Base-by-base conservation (phyloP, 2,797 vertebrate genomes). In the Neomorphus geoffroyi region DNA sequence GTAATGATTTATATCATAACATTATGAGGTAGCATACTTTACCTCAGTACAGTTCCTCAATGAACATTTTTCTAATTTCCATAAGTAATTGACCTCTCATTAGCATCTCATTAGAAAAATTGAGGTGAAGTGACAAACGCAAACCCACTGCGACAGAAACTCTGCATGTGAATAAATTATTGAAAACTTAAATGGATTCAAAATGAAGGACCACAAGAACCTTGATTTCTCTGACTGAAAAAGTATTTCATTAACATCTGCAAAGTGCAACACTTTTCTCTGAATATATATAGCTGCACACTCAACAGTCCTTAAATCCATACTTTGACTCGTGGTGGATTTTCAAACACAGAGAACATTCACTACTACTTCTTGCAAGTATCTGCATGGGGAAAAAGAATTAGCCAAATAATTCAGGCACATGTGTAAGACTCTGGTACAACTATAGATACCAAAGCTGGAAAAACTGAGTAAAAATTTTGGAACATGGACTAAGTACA, bases 51-150 rank as follows among this genome's bases (percentile, higher is more conserved):
- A 92, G 94, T 73, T 92, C 91, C 81, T 96, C 80, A 87, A 53
- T 85, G 86, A 79, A 82, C 92, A 35, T 90, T 96, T 96, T 94
- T 92, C 78, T 96, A 91, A 98, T 98, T 97, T 97, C 96, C 93
- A 96, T 97, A 92, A 97, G 96, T 94, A 97, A 96, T 96, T 97
- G 97, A 96, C 96, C 97, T 95, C 96, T 95, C 96, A 97, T 97
- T 97, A 98, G 61, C 61, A 62, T 84, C 94, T 97, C 93, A 85
- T 98, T 97, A 98, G 96, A 94, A 96, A 96, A 97, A 97, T 92
- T 95, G 96, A 97, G 85, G 88, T 88, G 94, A 95, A 82, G 79
- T 96, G 96, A 92, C 91, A 96, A 97, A 96, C 51, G 67, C 71
- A 96, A 97, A 96, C 93, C 90, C 94, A 93, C 90, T 82, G 84